Base-by-base conservation (phyloP, 2,888 invertebrate species). In the Erebia epiphron region DNA sequence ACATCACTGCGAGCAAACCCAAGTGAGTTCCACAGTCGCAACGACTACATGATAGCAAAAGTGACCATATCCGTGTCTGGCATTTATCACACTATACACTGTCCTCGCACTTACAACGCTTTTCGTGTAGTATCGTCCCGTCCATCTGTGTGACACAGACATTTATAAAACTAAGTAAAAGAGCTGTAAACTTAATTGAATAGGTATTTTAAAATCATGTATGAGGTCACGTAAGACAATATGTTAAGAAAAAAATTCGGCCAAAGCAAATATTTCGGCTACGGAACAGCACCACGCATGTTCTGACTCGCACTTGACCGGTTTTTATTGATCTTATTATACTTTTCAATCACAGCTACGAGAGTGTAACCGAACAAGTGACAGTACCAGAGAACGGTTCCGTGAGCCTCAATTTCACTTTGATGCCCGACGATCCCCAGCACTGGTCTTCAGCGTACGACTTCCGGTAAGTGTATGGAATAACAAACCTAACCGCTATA, bases 361-460 rank as follows among this genome's bases (percentile, higher is more conserved):
- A 96, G 82, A 91, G 95, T 56, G 89, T 95, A 68, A 95, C 96
- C 0, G 94, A 95, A 75, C 90, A 90, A 75, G 94, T 97, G 10
- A 93, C 89, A 0, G 94, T 97, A 0, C 95, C 95, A 0, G 83
- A 81, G 0, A 86, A 87, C 43, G 95, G 95, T 0, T 94, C 95
- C 0, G 84, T 95, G 58, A 94, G 95, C 68, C 91, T 96, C 73
- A 97, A 98, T 89, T 96, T 98, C 79, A 96, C 96, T 0, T 91
- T 98, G 60, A 96, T 96, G 95, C 94, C 95, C n/a, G 95, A 97
- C 82, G 96, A 97, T 85, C 96, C 96, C 0, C 94, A 95, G 75
- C 96, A 97, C 82, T 98, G 98, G 98, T 95, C 97, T 0, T 96
- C 96, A 8, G 96, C 96, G 0, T 96, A 97, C 83, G 97, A 97